Base-by-base conservation (phyloP, 2,888 invertebrate species). In the Panorpa germanica region DNA sequence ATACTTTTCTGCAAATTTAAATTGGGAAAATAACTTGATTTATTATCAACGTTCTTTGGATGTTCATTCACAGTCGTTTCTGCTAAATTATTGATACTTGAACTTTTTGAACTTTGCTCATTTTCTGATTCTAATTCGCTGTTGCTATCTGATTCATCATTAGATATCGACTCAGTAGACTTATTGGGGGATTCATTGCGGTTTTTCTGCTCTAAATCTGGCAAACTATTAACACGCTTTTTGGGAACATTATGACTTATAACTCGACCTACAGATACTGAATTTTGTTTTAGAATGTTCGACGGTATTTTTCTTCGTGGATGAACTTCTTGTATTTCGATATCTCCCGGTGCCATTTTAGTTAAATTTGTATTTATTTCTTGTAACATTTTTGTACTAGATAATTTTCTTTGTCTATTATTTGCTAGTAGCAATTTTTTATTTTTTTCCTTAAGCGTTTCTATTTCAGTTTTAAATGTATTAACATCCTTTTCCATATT, bases 351-450 rank as follows among this genome's bases (percentile, higher is more conserved):
- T 4, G 47, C 47, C 23, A 65, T 40, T 37, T 61, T 57, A 0
- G 55, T 56, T 24, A 70, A 48, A 38, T 65, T 64, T 35, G 69
- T 70, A 45, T 75, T 81, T 18, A 82, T 78, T 50, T 75, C 70
- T 42, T 76, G 70, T 36, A 81, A 57, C 49, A 77, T 70, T 56
- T 71, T 76, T 18, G 72, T 66, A 37, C 76, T 78, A n/a, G 65
- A 59, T 23, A 69, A 52, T 34, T 65, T 50, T 35, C 57, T 47
- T 7, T 64, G 52, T 29, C 63, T 58, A 37, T 65, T 55, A 47
- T 70, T 67, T 33, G 61, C 63, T 25, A 64, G 65, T 36, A 64
- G 60, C 30, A 73, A 52, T 44, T 67, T 61, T 36, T 63, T 63
- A 43, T 72, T 76, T 45, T 70, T 69, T 41, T 67, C 72, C 37